Percentiles rank a stretch among this genome's conserved stretches.
Evolutionary conservation across 1,140 invertebrate species (phyloP).

Genomic region (Trichogramma pretiosum): DNA sequence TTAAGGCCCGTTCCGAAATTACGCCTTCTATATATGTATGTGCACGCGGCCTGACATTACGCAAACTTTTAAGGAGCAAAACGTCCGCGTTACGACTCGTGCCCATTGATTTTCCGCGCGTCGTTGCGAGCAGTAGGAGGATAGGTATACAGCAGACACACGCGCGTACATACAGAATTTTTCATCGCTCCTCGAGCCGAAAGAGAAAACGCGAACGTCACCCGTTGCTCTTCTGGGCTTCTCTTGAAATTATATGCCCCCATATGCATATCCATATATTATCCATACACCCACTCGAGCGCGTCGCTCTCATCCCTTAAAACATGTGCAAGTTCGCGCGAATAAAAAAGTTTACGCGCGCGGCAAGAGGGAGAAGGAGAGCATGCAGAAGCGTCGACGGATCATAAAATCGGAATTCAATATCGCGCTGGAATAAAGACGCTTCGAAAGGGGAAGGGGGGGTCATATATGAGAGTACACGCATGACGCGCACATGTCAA

Average conservation of each 20-base stretch:
- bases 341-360: constrained; percentile 42
- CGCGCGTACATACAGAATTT: too few relatives aligned
- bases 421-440: constrained; percentile 27
- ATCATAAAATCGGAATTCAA: constrained; percentile 44
- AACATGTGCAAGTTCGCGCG: too few relatives aligned
- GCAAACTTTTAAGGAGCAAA: too few relatives aligned
- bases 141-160: too few relatives aligned
- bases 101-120: too few relatives aligned
- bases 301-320: constrained; percentile 5
- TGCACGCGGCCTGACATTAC: too few relatives aligned
- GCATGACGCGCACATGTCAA: constrained; percentile 37
- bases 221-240: neutral
- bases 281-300: neutral
- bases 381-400: constrained; percentile 27
- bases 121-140: too few relatives aligned
- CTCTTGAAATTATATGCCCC: neutral
- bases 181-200: neutral
- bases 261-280: neutral
- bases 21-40: too few relatives aligned
- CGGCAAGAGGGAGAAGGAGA: neutral
- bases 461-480: too few relatives aligned
- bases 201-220: neutral
- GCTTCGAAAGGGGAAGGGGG: constrained; percentile 7
- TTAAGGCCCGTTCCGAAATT: too few relatives aligned
- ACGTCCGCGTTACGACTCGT: too few relatives aligned